These are phyloP conservation scores for Patagioenas fasciata DNA, from an alignment of 2,113 vertebrate genomes.

Conservation along the genomic window DNA sequence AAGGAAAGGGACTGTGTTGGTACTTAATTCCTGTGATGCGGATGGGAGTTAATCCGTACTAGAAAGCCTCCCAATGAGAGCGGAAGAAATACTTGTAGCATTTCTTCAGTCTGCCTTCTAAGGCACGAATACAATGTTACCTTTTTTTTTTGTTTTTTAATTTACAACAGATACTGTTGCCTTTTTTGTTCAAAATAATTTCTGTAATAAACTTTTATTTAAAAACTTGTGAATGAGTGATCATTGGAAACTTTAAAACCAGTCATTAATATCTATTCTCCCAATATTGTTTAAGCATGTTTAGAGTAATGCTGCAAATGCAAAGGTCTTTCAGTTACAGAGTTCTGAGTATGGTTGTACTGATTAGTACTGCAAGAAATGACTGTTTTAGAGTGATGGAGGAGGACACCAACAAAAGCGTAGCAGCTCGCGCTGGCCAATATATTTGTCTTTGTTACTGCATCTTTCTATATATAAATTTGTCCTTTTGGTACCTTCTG, in stretches of 20 bases:
- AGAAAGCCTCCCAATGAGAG: not conserved
- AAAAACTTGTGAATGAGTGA: slow-evolving; percentile 68
- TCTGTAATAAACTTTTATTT: slow-evolving; percentile 92
- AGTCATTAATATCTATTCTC: not conserved
- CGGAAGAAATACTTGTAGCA: slow-evolving; percentile 43
- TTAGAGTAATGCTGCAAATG: not conserved
- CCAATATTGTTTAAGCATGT: not conserved
- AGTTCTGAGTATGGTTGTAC: not conserved
- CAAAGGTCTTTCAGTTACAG: not conserved
- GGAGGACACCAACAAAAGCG: not conserved
- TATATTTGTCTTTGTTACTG: not conserved
- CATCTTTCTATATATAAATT: not conserved
- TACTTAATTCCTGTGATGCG: slow-evolving; percentile 80
- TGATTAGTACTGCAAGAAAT: not conserved
- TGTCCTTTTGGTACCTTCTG: not conserved
- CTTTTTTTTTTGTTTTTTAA: not conserved
- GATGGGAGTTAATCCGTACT: slow-evolving; percentile 47
- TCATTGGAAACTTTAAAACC: not conserved
- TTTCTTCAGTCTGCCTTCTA: slow-evolving; percentile 62
- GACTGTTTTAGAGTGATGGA: not conserved
- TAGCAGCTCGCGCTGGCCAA: not conserved
- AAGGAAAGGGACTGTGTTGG: slow-evolving; percentile 82
- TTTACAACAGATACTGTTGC: slow-evolving; percentile 57
- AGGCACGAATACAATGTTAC: slow-evolving; percentile 65
- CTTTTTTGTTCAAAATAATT: slow-evolving; percentile 66